Evolutionary conservation across 2,888 invertebrate genomes (phyloP).

Genomic region (Tachina grossa): DNA sequence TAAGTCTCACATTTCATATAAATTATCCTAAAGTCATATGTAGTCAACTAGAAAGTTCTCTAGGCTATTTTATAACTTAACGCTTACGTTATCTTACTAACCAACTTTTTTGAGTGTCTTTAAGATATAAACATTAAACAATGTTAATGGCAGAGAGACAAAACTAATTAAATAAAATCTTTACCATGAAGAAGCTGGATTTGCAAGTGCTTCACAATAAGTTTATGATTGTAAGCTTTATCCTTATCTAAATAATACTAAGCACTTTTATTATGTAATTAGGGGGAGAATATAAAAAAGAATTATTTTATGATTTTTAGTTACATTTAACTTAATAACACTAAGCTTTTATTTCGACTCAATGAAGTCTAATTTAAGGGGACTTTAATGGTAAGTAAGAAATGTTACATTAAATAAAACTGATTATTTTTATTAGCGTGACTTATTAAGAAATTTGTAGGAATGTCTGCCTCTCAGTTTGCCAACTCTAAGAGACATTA

Average conservation of each 20-base stretch:
- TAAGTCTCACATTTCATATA: no score
- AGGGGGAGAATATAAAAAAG: background rate
- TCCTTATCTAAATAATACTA: conserved; percentile 1
- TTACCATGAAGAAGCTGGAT: background rate
- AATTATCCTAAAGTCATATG: no score
- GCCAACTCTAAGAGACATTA: no score
- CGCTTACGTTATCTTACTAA: background rate
- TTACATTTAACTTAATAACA: background rate
- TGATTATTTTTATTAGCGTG: no score
- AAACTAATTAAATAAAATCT: conserved; percentile 25
- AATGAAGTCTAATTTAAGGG: background rate
- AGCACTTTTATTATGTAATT: background rate
- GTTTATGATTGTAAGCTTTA: conserved; percentile 2
- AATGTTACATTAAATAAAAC: no score
- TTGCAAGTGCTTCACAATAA: conserved; percentile 19
- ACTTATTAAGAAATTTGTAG: no score
- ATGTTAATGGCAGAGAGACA: background rate
- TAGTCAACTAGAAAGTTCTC: no score
- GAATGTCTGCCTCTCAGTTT: no score
- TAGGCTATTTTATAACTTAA: no score
- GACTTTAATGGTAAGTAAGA: no score
- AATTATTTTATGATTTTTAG: background rate
- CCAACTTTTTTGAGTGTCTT: background rate
- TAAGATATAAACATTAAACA: background rate
- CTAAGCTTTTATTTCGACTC: background rate